Evolutionary conservation across 2,797 vertebrate genomes (phyloP).

Genomic region (Pangasius mekongensis): DNA sequence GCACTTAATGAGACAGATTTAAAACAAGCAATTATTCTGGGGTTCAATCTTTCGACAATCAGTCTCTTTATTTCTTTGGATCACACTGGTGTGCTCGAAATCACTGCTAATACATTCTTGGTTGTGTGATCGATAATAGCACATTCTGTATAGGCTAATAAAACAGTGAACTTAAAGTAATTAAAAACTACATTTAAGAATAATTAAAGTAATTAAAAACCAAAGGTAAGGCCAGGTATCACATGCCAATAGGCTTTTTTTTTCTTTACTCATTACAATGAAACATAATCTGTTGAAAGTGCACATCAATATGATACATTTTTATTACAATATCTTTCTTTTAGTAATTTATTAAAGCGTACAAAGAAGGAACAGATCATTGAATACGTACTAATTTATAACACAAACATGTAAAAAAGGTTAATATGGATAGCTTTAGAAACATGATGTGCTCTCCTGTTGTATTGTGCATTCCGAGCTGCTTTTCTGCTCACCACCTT

Average conservation of each 20-base stretch:
- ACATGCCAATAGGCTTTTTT: neutral
- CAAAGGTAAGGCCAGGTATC: neutral
- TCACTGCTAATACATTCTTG: constrained; percentile 24
- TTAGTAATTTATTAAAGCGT: neutral
- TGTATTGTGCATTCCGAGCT: neutral
- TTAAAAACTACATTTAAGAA: constrained; percentile 13
- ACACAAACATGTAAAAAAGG: too few relatives aligned
- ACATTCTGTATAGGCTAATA: constrained; percentile 37
- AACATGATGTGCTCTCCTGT: neutral
- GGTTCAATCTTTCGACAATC: constrained; percentile 55
- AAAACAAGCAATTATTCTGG: constrained; percentile 62
- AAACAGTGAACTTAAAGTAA: constrained; percentile 31
- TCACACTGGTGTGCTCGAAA: constrained; percentile 53
- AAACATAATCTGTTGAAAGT: neutral
- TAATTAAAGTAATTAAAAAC: neutral
- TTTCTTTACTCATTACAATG: neutral
- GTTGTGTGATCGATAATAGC: constrained; percentile 60
- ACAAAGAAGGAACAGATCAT: neutral
- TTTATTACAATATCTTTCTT: neutral
- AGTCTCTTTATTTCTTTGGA: constrained; percentile 30
- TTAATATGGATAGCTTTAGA: too few relatives aligned
- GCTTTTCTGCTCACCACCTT: neutral
- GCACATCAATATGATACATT: neutral
- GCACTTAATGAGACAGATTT: constrained; percentile 53
- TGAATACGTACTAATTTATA: neutral